Base-by-base conservation (phyloP, 2,888 invertebrate genomes). In the Sturmia bella region DNA sequence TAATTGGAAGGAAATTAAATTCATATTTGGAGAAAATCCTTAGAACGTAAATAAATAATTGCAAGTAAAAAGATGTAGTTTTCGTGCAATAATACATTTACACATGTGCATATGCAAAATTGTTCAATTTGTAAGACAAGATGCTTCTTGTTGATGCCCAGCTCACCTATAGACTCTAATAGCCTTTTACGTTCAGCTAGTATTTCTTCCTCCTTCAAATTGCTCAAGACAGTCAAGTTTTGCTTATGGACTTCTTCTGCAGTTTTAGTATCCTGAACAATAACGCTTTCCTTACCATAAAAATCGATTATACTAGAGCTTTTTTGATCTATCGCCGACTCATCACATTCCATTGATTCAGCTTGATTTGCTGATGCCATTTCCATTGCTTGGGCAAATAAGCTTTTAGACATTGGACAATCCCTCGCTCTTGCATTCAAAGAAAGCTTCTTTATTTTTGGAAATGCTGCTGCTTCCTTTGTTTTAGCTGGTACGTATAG, bases 171-270 rank as follows among this genome's bases (percentile, higher is more conserved):
- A 0, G 90, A 87, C 21, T 92, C 88, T 11, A 96, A 86, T 21
- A 98, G 90, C 86, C 94, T 94, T 83, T 93, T 91, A 83, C 94
- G 93, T 89, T 97, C 97, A 68, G 93, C 92, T 15, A 95, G 86
- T 85, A 98, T 97, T 86, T 97, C 96, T 68, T 93, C 92, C 84
- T 93, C 92, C 1, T 93, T 92, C 95, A 98, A 95, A 87, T 92
- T 90, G 48, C 92, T 91, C 12, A 98, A 88, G 74, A 93, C 91
- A 84, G 92, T 91, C 0, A 95, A 56, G 90, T 97, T 98, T 90
- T 96, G 95, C 83, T 91, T 89, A 86, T 98, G 96, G 77, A 97
- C 95, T 85, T 92, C 91, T 50, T 87, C 87, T 0, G 93, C 92
- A 68, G 93, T 92, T 57, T 91, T 84, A 1, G 91, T 91, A 32